Evolutionary conservation across 2,888 invertebrate species (phyloP), one percentile per base, ranked within the genome.

Genomic region (Tricholauxania praeusta): DNA sequence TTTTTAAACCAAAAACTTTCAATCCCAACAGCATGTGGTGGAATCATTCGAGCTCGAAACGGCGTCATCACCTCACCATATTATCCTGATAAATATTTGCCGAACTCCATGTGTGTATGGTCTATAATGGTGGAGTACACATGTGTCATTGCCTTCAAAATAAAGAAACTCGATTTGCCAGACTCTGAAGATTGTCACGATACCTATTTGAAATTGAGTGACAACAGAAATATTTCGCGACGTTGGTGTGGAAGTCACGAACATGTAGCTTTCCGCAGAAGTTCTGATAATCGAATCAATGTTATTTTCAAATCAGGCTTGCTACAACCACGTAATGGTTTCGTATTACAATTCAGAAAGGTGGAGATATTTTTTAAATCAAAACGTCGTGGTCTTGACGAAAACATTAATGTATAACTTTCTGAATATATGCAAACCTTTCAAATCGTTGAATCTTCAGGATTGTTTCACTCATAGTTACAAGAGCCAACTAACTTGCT

Each of bases 91-190:
- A 92, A 93, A 82, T 96, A 95, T 86, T 91, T 93, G 2, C 87
- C 88, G 64, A 90, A 92, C 80, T 89, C 92, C 71, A 90, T 93
- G 78, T 98, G 98, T 82, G 89, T 90, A 64, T 98, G 96, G 96
- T 91, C 95, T 69, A 86, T 89, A 49, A 91, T 93, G 2, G 91
- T 92, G 60, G 82, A 85, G 72, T 89, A 91, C 84, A 92, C 93
- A 81, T 79, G 80, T 71, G 78, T 77, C 6, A 78, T 79, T 7
- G 7, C 53, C 0, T 8, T 83, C 5, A 55, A 72, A 12, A 80
- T 82, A 19, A 74, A 79, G 8, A 51, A 74, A 1, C 80, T 84
- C 32, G 79, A 85, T 72, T 65, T 85, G 10, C 79, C 80, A 0
- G 74, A 74, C 12, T 78, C 82, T 22, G 92, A 93, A 81, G 87